A percentile compares a stretch with the other conserved stretches of the same genome.
Conservation (phyloP, 2,113 vertebrate genomes). For the Microcebus ravelobensis region DNA sequence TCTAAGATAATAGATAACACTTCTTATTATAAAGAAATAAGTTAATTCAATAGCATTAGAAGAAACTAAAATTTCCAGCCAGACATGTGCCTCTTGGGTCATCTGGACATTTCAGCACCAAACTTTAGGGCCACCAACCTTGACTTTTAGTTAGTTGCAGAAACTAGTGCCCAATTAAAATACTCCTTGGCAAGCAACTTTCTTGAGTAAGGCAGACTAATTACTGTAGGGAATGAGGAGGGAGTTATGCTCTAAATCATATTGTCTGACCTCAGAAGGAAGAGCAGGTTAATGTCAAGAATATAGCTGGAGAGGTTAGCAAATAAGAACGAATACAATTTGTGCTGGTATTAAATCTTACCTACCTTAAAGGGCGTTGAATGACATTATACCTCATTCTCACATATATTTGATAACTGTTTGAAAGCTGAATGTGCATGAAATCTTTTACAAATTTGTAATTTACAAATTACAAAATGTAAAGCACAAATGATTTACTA, state of each 20-base stretch:
- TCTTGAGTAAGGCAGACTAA: neutral
- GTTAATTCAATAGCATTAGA: slow-evolving; percentile 15
- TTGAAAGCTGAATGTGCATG: neutral
- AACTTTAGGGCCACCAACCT: slow-evolving; percentile 9
- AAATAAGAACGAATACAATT: neutral
- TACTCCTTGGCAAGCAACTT: neutral
- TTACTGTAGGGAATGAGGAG: neutral
- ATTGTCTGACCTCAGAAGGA: neutral
- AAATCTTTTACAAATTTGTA: neutral
- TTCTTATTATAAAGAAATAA: neutral
- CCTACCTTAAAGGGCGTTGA: neutral
- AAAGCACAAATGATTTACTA: neutral
- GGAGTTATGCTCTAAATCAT: slow-evolving; percentile 19
- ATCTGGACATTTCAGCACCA: neutral
- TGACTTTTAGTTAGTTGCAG: slow-evolving; percentile 44
- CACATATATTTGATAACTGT: neutral
- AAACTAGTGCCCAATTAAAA: slow-evolving; percentile 41
- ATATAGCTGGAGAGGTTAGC: neutral
- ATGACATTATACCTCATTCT: neutral
- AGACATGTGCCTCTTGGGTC: neutral
- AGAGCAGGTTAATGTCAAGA: neutral
- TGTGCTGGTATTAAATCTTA: neutral
- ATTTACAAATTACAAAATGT: neutral
- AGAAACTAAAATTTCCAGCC: slow-evolving; percentile 28
- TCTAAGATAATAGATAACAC: neutral